These are phyloP conservation scores for Sebastes reedi DNA, from an alignment of 2,797 vertebrate species.

Conservation along the genomic window DNA sequence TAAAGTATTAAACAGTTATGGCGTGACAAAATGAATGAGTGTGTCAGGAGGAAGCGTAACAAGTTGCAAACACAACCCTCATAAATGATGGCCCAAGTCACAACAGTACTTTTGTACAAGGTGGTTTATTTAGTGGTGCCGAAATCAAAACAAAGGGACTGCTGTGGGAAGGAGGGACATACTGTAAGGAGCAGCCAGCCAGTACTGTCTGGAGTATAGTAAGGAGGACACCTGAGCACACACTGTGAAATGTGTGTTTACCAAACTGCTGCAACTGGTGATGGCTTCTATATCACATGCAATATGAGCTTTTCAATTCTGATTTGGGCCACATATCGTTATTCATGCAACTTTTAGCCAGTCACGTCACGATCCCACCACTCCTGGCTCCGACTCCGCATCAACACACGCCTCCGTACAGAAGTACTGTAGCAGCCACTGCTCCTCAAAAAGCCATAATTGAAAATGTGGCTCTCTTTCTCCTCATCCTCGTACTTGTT, in stretches of 20 bases:
- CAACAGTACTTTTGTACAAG: not conserved
- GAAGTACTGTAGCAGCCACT: not conserved
- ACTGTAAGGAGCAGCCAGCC: not conserved
- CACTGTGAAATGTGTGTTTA: slow-evolving; percentile 34
- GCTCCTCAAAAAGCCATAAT: not conserved
- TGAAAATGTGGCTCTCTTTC: not conserved
- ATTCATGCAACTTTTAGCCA: not conserved
- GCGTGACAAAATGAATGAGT: not conserved
- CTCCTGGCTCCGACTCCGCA: not conserved
- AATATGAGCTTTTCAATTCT: too few relatives aligned
- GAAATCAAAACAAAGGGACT: slow-evolving; percentile 1
- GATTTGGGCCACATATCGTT: not conserved
- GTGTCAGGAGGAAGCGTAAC: not conserved
- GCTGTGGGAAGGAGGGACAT: not conserved
- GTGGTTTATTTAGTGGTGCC: not conserved
- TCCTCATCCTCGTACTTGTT: not conserved
- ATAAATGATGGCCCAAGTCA: not conserved
- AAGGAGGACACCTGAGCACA: not conserved
- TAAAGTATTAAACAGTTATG: not conserved
- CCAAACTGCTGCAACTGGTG: slow-evolving; percentile 15
- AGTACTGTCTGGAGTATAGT: not conserved
- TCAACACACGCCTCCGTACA: not conserved
- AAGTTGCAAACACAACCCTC: not conserved
- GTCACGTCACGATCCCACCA: not conserved
- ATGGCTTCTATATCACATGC: slow-evolving; percentile 31